Base-by-base conservation (phyloP, 1,140 invertebrate genomes). In the Caenorhabditis latens region DNA sequence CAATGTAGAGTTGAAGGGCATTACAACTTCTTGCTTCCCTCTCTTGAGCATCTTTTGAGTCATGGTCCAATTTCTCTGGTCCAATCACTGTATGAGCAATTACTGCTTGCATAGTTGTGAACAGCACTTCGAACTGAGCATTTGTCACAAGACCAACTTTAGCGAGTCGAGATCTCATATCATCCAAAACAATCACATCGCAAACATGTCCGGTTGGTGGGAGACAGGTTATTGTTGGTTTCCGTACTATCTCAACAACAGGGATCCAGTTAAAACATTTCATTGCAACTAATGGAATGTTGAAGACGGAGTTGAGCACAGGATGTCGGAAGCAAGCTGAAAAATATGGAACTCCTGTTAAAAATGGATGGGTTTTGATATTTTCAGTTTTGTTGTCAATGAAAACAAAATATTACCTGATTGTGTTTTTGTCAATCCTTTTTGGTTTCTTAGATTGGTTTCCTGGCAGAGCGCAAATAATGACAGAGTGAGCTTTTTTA, bases 81-180 rank as follows among this genome's bases (percentile, higher is more conserved):
- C 71, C 71, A 24, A 79, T 79, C 32, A 79, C 71, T 6, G 71
- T 79, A 50, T 79, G 71, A 32, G 71, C 71, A 79, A 79, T 79
- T 4, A 79, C 71, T 0, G 71, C 71, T 79, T 79, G 71, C 71
- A 79, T 79, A 11, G 71, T 79, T 8, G 71, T 79, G 13, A 79
- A 79, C 19, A 79, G 46, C 46, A 79, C 71, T 79, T 79, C 71
- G 24, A 79, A 79, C 13, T 79, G 71, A 13, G 71, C 71, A 53
- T 79, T 79, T 0, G 71, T 79, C 5, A 79, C 71, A 2, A 79
- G n/a, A 13, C 71, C 71, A 24, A 79, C 71, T 50, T 79, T 79
- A 2, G 8, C 21, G 11, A 79, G 71, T 1, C 71, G 43, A 11
- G 11, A 21, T 42, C 46, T 79, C 46, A 79, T 79, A n/a, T 79